Evolutionary conservation across 1,140 invertebrate genomes (phyloP).

Genomic region (Hesperophylax magnus): DNA sequence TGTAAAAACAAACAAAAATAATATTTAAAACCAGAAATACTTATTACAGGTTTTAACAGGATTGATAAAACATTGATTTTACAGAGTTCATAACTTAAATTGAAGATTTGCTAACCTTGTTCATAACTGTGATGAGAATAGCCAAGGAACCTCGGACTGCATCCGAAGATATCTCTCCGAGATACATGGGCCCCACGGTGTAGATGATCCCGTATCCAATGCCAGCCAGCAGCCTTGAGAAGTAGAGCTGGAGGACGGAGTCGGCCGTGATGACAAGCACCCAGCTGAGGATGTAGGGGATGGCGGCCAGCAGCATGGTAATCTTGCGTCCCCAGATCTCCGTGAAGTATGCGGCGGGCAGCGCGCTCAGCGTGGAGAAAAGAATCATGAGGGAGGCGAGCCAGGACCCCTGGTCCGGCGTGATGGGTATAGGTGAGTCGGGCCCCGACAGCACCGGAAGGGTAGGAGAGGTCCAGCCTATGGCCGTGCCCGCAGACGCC

Average conservation of each 20-base stretch:
- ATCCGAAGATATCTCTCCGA: constrained; percentile 78
- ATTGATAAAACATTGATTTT: background rate
- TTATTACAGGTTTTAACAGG: background rate
- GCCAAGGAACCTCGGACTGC: constrained; percentile 80
- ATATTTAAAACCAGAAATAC: background rate
- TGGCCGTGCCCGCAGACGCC: constrained; percentile 69
- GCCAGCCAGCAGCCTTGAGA: constrained; percentile 73
- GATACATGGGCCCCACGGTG: constrained; percentile 76
- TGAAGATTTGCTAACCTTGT: constrained; percentile 63
- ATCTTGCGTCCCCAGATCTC: constrained; percentile 77
- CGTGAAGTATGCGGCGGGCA: constrained; percentile 68
- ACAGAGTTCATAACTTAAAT: background rate
- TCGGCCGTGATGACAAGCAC: constrained; percentile 72
- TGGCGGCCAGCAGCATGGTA: constrained; percentile 74
- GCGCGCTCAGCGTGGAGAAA: constrained; percentile 66
- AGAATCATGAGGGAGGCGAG: constrained; percentile 73
- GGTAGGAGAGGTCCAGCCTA: constrained; percentile 76
- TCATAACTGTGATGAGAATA: constrained; percentile 77
- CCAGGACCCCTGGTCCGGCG: constrained; percentile 74
- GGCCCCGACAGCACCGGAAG: constrained; percentile 66
- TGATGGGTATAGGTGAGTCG: constrained; percentile 69
- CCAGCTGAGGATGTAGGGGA: constrained; percentile 80
- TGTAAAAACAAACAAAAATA: constrained; percentile 59
- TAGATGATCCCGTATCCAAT: constrained; percentile 80
- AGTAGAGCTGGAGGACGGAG: constrained; percentile 69